Evolutionary conservation across 2,888 invertebrate species (phyloP).

Genomic region (Caenorhabditis sinica): DNA sequence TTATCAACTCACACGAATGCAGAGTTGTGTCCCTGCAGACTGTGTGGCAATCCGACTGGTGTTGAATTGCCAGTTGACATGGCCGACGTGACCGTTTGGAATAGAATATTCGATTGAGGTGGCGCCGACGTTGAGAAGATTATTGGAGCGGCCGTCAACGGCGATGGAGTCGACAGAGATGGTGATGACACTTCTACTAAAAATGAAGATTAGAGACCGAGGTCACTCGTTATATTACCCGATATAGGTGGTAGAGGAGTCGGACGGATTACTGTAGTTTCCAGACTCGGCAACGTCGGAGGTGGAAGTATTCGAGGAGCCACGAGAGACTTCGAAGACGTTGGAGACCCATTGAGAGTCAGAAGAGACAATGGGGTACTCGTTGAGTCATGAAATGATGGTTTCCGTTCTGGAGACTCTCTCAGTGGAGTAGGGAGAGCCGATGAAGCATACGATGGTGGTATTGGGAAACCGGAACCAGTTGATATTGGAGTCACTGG

Average conservation of each 20-base stretch:
- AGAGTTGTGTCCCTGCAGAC: slow-evolving; percentile 55
- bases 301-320: slow-evolving; percentile 34
- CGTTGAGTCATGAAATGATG: slow-evolving; percentile 51
- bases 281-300: slow-evolving; percentile 43
- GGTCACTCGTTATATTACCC: slow-evolving; percentile 45
- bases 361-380: slow-evolving; percentile 56
- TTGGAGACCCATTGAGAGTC: slow-evolving; percentile 58
- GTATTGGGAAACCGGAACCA: slow-evolving; percentile 29
- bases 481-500: slow-evolving; percentile 47
- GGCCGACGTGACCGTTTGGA: slow-evolving; percentile 54
- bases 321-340: slow-evolving; percentile 42
- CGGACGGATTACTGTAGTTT: slow-evolving; percentile 73
- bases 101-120: slow-evolving; percentile 49
- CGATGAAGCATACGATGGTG: slow-evolving; percentile 43
- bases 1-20: slow-evolving; percentile 58
- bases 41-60: slow-evolving; percentile 56
- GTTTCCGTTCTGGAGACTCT: slow-evolving; percentile 59
- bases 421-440: slow-evolving; percentile 48
- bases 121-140: slow-evolving; percentile 57
- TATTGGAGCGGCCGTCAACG: slow-evolving; percentile 57
- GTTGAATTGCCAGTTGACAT: slow-evolving; percentile 61
- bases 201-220: slow-evolving; percentile 18
- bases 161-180: slow-evolving; percentile 64
- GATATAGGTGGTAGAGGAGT: slow-evolving; percentile 73
- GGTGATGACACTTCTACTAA: slow-evolving; percentile 66